Conservation (phyloP, 1,140 invertebrate genomes). For the Carcinoscorpius rotundicauda region DNA sequence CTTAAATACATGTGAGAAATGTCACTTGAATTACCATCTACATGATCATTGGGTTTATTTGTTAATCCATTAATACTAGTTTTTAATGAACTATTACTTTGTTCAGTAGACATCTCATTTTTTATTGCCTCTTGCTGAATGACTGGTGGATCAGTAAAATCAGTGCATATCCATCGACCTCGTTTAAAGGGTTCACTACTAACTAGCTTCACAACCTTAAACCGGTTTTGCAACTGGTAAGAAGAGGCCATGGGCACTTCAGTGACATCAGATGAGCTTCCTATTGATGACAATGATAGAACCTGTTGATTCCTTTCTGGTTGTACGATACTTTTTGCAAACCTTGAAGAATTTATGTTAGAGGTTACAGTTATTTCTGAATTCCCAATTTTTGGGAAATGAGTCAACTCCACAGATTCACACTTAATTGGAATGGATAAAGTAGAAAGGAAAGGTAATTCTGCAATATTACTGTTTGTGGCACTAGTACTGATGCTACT, state of each 20-base stretch:
- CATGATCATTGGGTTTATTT: too few species aligned
- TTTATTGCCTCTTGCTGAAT: slow-evolving; percentile 10
- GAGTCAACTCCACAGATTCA: not conserved
- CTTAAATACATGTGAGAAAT: too few species aligned
- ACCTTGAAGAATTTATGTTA: not conserved
- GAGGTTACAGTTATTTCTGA: not conserved
- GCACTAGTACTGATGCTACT: too few species aligned
- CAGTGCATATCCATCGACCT: slow-evolving; percentile 89
- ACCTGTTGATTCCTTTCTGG: not conserved
- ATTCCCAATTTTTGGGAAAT: not conserved
- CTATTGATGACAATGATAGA: not conserved
- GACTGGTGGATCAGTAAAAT: slow-evolving; percentile 52
- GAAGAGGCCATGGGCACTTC: slow-evolving; percentile 7
- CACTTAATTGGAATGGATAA: slow-evolving; percentile 15
- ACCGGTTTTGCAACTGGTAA: slow-evolving; percentile 40
- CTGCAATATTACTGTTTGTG: slow-evolving; percentile 8
- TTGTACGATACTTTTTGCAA: slow-evolving; percentile 7
- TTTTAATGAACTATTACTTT: too few species aligned
- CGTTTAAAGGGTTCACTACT: slow-evolving; percentile 88
- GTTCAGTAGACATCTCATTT: too few species aligned
- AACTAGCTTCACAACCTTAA: slow-evolving; percentile 93
- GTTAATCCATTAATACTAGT: too few species aligned
- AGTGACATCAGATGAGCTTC: not conserved
- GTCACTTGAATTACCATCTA: too few species aligned
- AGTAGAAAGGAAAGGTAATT: slow-evolving; percentile 6